Conservation (phyloP, 1,140 invertebrate species). For the Drosophila bocqueti region DNA sequence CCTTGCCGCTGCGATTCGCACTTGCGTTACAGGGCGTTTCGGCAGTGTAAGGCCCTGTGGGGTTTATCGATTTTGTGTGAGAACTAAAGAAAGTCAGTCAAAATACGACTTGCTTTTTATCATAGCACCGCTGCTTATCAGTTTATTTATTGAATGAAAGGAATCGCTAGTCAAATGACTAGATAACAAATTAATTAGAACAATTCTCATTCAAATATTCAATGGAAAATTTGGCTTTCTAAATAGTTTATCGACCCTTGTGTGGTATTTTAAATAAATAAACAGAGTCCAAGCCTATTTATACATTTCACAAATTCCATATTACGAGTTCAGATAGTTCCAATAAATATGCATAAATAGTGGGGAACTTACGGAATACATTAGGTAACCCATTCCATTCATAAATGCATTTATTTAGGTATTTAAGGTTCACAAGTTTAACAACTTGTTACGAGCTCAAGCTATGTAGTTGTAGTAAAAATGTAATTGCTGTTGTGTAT, state of each 20-base stretch:
- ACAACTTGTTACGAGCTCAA: neutral
- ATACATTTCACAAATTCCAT: neutral
- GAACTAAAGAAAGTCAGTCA: neutral
- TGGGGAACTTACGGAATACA: neutral
- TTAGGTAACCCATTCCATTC: slow-evolving; percentile 9
- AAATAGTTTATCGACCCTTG: slow-evolving; percentile 12
- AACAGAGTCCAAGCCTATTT: neutral
- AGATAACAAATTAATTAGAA: slow-evolving; percentile 33
- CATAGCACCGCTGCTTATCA: slow-evolving; percentile 13
- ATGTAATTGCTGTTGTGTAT: neutral
- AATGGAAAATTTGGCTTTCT: slow-evolving; percentile 12
- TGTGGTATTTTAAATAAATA: neutral
- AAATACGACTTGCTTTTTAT: slow-evolving; percentile 13
- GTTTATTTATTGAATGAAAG: slow-evolving; percentile 27
- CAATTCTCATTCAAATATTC: slow-evolving; percentile 15
- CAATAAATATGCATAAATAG: slow-evolving; percentile 3
- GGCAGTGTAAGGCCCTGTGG: slow-evolving; percentile 11
- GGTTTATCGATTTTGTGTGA: slow-evolving; percentile 23
- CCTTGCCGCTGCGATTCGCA: slow-evolving; percentile 6
- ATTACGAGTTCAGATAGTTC: neutral
- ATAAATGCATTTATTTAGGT: slow-evolving; percentile 1
- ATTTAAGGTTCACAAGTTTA: slow-evolving; percentile 4
- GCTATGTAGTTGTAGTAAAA: neutral
- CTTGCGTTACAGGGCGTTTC: slow-evolving; percentile 17
- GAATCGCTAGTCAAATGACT: slow-evolving; percentile 4